Base-by-base conservation (phyloP, 1,140 invertebrate genomes). In the Eulimnadia texana region DNA sequence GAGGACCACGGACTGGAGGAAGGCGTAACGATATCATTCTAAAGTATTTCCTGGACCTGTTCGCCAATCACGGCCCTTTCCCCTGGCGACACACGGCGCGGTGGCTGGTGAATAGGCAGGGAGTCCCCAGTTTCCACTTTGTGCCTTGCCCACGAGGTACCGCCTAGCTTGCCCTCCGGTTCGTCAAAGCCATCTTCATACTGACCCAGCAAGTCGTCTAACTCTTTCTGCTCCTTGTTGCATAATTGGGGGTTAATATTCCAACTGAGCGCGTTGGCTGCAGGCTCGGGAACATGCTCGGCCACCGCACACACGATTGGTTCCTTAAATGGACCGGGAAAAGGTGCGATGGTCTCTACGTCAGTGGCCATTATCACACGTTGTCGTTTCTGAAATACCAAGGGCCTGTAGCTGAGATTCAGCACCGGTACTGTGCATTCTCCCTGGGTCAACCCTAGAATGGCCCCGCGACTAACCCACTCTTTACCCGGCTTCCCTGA, bases 1-100 rank as follows among this genome's bases (percentile, higher is more conserved):
- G 72, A 72, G 3, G 72, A 66, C 65, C 70, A 79, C 3, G 72
- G 68, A 16, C 71, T 74, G 20, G 58, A 62, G 16, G 70, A 73
- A 50, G 68, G 64, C 10, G 68, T 60, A 49, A 76, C 72, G 0
- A 77, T 71, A 6, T 68, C 66, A 3, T 58, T 63, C 16, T 67
- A 19, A 62, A 72, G 52, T 3, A 73, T 33, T 25, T 74, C 68
- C 13, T 68, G 50, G 16, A 74, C 62, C 29, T 74, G 69, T 64
- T 67, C 20, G 6, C 67, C 63, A 23, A 73, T 64, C 16, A 65
- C 64, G 51, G 69, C 62, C 23, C 66, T 62, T 52, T 70, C 58
- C 33, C 50, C 56, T 11, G 20, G 67, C 57, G 25, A 60, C 2
- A 58, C 50, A 3, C 58, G 58, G 22, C 27, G 58, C 3, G 58